Conservation (phyloP, 2,797 vertebrate genomes). For the Oreochromis mossambicus region DNA sequence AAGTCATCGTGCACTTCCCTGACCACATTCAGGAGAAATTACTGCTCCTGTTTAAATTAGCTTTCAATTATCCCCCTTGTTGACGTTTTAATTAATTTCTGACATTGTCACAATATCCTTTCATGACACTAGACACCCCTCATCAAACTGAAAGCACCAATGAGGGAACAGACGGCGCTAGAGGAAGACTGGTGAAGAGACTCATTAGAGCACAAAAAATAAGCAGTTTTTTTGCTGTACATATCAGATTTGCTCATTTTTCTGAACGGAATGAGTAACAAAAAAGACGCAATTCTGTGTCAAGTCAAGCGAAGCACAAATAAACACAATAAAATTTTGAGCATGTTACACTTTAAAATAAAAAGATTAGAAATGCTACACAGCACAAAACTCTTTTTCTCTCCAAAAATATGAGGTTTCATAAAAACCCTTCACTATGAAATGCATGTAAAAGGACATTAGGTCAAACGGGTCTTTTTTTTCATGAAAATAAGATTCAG, state of each 20-base stretch:
- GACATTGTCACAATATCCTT: slow-evolving; percentile 22
- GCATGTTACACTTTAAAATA: background rate
- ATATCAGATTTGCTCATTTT: background rate
- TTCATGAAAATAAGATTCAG: slow-evolving; percentile 16
- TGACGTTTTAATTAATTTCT: slow-evolving; percentile 55
- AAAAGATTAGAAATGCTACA: background rate
- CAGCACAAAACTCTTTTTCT: background rate
- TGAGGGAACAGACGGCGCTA: background rate
- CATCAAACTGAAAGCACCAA: slow-evolving; percentile 14
- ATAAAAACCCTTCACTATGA: slow-evolving; percentile 4
- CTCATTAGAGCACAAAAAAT: background rate
- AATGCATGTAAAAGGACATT: slow-evolving; percentile 48
- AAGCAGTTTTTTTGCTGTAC: background rate
- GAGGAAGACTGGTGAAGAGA: background rate
- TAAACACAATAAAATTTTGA: background rate
- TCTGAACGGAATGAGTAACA: background rate
- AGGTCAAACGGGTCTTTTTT: slow-evolving; percentile 57
- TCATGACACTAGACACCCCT: slow-evolving; percentile 27
- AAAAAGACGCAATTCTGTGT: background rate
- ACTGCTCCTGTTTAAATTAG: slow-evolving; percentile 28
- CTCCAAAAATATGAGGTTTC: background rate
- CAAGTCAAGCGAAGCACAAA: background rate
- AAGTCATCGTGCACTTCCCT: slow-evolving; percentile 22
- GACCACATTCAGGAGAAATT: slow-evolving; percentile 36
- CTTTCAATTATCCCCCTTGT: slow-evolving; percentile 46